Percentiles rank a stretch among this genome's conserved stretches.
Conservation (phyloP, 2,797 vertebrate species). For the Ibycter americanus region DNA sequence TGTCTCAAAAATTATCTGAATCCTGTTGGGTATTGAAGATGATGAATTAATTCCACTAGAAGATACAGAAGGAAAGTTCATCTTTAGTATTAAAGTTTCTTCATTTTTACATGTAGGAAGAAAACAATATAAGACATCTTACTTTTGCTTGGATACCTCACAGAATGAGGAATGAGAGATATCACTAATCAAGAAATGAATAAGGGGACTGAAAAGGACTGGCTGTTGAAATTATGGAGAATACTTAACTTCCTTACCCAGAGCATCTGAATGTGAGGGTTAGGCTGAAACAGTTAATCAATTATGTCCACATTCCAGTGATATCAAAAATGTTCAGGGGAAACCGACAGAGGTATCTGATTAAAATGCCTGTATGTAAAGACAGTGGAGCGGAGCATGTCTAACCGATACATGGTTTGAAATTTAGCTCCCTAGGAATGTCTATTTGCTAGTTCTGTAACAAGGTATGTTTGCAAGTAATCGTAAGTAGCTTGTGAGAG, state of each 20-base stretch:
- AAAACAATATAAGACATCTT: not conserved
- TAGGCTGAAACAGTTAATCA: not conserved
- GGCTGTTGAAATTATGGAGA: not conserved
- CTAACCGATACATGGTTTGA: not conserved
- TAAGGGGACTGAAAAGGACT: not conserved
- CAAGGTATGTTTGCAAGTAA: not conserved
- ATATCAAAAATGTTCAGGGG: not conserved
- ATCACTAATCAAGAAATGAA: not conserved
- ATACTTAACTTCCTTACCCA: not conserved
- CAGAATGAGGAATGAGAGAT: not conserved
- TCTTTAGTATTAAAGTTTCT: not conserved
- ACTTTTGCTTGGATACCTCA: not conserved
- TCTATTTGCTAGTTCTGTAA: not conserved
- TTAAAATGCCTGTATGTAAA: not conserved
- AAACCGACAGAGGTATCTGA: not conserved
- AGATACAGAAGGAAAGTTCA: not conserved
- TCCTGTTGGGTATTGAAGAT: not conserved
- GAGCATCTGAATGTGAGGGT: not conserved
- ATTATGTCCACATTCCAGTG: not conserved
- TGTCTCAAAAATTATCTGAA: not conserved
- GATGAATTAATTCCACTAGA: not conserved
- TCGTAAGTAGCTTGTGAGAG: not conserved
- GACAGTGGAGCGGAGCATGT: not conserved
- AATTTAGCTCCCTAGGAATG: not conserved
- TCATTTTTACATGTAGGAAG: not conserved